phyloP scores from a whole-genome alignment of 2,888 invertebrate genomes.

The Meteorus cinctellus region DNA sequence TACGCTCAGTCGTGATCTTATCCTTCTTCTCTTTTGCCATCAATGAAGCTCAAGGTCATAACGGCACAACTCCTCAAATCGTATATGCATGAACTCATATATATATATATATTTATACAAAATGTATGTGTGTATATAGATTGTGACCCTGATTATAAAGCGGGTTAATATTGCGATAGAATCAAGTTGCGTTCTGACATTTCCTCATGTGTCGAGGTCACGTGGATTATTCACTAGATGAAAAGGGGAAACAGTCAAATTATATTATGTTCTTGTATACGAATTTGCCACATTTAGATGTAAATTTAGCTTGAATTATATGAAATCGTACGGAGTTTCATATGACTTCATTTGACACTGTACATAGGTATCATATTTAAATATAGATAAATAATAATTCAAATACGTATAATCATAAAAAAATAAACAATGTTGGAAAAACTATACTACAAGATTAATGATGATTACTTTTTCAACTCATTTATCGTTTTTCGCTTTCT shows the following conservation, averaged over 20 bases:
- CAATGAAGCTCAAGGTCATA: constrained; percentile 1
- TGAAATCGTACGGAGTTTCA: too few relatives aligned
- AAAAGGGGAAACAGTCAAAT: not conserved
- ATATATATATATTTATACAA: not conserved
- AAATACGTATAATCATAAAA: too few relatives aligned
- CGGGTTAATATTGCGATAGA: not conserved
- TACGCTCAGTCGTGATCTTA: not conserved
- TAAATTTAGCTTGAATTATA: too few relatives aligned
- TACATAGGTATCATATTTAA: too few relatives aligned
- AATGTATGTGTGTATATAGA: not conserved
- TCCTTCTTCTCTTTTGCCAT: not conserved
- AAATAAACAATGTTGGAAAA: too few relatives aligned
- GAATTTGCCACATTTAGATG: too few relatives aligned
- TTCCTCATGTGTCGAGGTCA: constrained; percentile 17
- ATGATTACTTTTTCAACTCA: too few relatives aligned
- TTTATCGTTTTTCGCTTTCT: too few relatives aligned
- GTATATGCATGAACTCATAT: not conserved
- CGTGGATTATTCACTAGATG: constrained; percentile 18
- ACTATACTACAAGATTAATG: too few relatives aligned
- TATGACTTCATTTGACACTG: too few relatives aligned
- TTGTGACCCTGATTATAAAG: not conserved
- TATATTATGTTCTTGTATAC: too few relatives aligned
- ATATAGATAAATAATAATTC: too few relatives aligned
- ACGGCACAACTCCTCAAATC: not conserved
- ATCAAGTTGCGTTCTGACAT: not conserved